phyloP scores from a whole-genome alignment of 2,113 vertebrate species.

The Nothocercus nigrocapillus region DNA sequence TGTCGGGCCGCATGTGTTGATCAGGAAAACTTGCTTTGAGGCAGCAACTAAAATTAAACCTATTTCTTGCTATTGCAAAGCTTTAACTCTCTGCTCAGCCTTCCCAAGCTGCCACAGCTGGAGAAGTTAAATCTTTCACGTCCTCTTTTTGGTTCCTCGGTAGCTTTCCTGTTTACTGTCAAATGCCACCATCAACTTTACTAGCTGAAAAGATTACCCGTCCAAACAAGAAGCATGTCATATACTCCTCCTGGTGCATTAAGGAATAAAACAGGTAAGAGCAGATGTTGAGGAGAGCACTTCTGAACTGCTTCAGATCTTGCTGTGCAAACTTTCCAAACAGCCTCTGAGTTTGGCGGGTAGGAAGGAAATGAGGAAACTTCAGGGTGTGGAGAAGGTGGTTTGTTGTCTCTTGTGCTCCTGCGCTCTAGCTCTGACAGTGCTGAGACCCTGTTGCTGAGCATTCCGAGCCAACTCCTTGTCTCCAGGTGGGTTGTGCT shows the following conservation, averaged over 20 bases:
- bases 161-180: neutral
- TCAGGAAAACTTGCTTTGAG: constrained; percentile 43
- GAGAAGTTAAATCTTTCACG: neutral
- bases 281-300: neutral
- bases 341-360: neutral
- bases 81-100: neutral
- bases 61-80: neutral
- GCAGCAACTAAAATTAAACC: constrained; percentile 6
- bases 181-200: neutral
- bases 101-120: neutral
- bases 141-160: neutral
- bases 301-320: neutral
- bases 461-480: neutral
- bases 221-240: neutral
- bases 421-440: neutral
- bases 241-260: neutral
- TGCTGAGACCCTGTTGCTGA: neutral
- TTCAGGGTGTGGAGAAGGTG: neutral
- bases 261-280: neutral
- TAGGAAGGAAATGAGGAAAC: neutral
- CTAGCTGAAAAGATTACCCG: neutral
- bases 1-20: constrained; percentile 29
- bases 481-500: neutral
- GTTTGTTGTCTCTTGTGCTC: neutral
- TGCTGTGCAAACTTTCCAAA: neutral